Evolutionary conservation across 53 echinoderm and acorn worm species (phyloP).

Genomic region (Echinometra lucunter): DNA sequence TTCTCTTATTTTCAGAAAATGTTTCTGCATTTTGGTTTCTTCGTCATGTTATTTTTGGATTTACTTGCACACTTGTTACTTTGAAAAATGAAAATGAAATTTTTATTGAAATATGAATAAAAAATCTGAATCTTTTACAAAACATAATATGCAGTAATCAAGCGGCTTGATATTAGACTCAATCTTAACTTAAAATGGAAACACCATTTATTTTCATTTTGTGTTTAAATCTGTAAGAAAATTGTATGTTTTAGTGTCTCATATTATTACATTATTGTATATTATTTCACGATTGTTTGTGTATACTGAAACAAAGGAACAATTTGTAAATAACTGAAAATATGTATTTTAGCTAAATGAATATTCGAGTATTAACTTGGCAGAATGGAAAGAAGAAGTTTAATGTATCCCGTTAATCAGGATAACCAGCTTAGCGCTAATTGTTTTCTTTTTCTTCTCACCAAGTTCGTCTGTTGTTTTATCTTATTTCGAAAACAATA

Average conservation of each 20-base stretch:
- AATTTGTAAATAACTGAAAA: conserved; percentile 52
- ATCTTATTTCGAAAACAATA: neutral
- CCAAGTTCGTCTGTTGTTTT: neutral
- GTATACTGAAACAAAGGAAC: conserved; percentile 40
- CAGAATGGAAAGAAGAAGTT: neutral
- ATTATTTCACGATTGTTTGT: conserved; percentile 47
- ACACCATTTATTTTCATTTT: no score
- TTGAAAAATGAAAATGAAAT: no score
- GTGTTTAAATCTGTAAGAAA: conserved; percentile 7
- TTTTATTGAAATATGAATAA: no score
- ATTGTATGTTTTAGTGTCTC: neutral
- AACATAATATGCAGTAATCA: no score
- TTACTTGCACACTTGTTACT: no score
- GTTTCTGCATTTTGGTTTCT: no score
- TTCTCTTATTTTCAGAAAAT: no score
- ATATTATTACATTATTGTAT: conserved; percentile 10
- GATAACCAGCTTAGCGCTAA: neutral
- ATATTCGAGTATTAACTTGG: conserved; percentile 19
- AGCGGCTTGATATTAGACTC: no score
- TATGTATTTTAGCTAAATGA: conserved; percentile 49
- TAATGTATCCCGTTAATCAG: neutral
- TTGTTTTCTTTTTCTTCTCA: neutral
- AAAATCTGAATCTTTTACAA: no score
- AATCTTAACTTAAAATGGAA: no score
- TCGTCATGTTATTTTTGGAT: no score